Evolutionary conservation across 2,888 invertebrate genomes (phyloP), one percentile per base, ranked within the genome.

Genomic region (Mechanitis messenoides): DNA sequence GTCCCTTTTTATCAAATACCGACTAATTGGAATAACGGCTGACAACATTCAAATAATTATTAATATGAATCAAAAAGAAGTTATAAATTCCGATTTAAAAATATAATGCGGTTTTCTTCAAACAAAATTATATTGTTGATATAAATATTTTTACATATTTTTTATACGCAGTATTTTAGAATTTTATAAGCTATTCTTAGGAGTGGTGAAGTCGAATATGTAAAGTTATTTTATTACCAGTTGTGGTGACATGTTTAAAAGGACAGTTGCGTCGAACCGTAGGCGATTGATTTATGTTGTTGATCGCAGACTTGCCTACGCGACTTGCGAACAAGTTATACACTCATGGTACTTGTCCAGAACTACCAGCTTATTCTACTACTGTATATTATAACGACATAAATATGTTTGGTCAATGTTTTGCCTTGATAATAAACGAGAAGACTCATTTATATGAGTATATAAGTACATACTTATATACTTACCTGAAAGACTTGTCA

Each of bases 251-350:
- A 54, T 55, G 65, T 68, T 75, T 75, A 68, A 72, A 68, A 70
- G 65, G 66, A 68, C 70, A 68, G 68, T 61, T 62, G 62, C 69
- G 67, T 50, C 66, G 70, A 68, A 75, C 74, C 80, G 87, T 86
- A 72, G 87, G 87, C 78, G 76, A 77, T 75, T 81, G 85, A 86
- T 86, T 82, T 86, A 87, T 75, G 56, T 50, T 59, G 58, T 62
- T 67, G 60, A 66, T 68, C 62, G 59, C 55, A 55, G 56, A 60
- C 56, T 68, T 67, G 61, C 65, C 68, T 65, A 68, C 69, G 68
- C 69, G 62, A 54, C 57, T 33, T 56, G 55, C 64, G 56, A 56
- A 56, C 53, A 58, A 56, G 46, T 50, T 61, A 58, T 58, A 45
- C 54, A 62, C 38, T 54, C 58, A 55, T 47, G 58, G 42, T 61